Percentiles rank a stretch among this genome's conserved stretches.
Evolutionary conservation across 1,140 invertebrate species (phyloP).

Genomic region (Oryctes rhinoceros): DNA sequence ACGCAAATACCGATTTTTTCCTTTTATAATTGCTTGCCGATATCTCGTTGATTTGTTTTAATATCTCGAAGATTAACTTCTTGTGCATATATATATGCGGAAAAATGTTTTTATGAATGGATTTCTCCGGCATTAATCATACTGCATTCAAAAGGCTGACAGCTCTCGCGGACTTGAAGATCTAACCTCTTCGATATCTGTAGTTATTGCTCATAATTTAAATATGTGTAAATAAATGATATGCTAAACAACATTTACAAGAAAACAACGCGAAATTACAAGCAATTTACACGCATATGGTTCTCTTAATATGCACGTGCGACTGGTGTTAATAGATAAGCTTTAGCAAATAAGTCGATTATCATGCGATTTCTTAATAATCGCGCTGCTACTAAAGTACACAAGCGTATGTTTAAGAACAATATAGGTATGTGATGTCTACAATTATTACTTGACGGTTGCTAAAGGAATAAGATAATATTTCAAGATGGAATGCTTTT

Average conservation of each 20-base stretch:
- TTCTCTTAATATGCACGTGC: not conserved
- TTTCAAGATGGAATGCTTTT: too few relatives aligned
- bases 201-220: too few relatives aligned
- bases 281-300: not conserved
- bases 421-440: not conserved
- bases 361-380: not conserved
- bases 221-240: too few relatives aligned
- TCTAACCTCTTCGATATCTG: not conserved
- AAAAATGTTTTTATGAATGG: too few relatives aligned
- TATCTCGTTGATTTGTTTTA: too few relatives aligned
- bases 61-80: too few relatives aligned
- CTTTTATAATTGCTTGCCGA: too few relatives aligned
- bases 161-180: not conserved
- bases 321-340: slow-evolving; percentile 23
- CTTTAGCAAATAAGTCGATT: slow-evolving; percentile 4
- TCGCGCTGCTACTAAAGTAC: not conserved
- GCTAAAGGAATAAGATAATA: too few relatives aligned
- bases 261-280: not conserved
- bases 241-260: not conserved
- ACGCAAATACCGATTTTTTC: too few relatives aligned
- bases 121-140: too few relatives aligned
- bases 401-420: not conserved
- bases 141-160: too few relatives aligned
- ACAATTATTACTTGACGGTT: not conserved
- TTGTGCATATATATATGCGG: too few relatives aligned